These are phyloP conservation scores for Excalfactoria chinensis DNA, from an alignment of 2,113 vertebrate species.

Conservation along the genomic window DNA sequence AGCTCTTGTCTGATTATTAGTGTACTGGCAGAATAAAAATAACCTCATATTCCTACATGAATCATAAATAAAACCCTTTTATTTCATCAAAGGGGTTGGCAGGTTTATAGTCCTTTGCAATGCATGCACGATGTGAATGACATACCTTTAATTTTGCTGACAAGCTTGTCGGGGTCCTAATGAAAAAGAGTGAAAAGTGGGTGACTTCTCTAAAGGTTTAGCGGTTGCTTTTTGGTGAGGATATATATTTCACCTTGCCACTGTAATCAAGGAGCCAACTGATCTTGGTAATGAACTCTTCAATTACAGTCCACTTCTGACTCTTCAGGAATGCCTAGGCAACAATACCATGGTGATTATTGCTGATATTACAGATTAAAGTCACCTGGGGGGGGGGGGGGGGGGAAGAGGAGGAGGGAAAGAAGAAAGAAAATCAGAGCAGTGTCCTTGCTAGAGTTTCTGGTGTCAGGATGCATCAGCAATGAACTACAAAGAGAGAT, in stretches of 20 bases:
- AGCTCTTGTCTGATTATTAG: conserved; percentile 86
- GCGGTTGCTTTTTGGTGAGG: conserved; percentile 84
- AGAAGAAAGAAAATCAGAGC: neutral
- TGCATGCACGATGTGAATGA: conserved; percentile 88
- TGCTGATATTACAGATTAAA: conserved; percentile 59
- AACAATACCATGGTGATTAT: conserved; percentile 69
- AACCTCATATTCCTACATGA: conserved; percentile 87
- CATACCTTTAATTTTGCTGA: conserved; percentile 98
- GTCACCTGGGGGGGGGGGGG: neutral
- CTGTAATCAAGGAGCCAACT: conserved; percentile 79
- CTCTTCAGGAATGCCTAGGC: conserved; percentile 71
- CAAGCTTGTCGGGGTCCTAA: conserved; percentile 88
- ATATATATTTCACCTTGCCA: conserved; percentile 83
- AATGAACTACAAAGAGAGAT: neutral
- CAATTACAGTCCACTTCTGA: conserved; percentile 79
- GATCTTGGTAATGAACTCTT: conserved; percentile 83
- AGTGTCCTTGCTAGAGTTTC: neutral
- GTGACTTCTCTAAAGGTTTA: conserved; percentile 88
- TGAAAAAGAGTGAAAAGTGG: conserved; percentile 83
- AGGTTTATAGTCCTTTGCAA: conserved; percentile 92
- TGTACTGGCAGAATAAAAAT: conserved; percentile 87
- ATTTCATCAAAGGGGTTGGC: conserved; percentile 89
- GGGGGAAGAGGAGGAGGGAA: neutral
- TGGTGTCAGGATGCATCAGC: neutral
- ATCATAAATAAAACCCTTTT: conserved; percentile 90